Evolutionary conservation across 2,797 vertebrate genomes (phyloP).

Genomic region (Sebastes itinus): DNA sequence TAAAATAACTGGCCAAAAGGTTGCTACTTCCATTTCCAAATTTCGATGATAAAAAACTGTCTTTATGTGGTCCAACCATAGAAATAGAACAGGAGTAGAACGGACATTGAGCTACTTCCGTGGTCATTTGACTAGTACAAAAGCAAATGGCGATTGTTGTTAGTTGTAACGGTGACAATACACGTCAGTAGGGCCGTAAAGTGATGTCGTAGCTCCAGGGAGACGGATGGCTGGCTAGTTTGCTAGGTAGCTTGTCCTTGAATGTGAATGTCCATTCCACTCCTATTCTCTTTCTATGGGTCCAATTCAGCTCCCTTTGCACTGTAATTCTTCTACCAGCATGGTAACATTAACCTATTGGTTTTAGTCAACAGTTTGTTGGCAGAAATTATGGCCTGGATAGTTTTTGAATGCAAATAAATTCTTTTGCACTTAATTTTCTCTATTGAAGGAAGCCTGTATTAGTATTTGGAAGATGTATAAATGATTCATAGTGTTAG

Average conservation of each 20-base stretch:
- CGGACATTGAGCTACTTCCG: too few species aligned
- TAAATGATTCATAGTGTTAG: neutral
- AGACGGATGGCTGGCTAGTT: too few species aligned
- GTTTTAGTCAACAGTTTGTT: neutral
- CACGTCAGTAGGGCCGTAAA: too few species aligned
- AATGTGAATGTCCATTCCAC: too few species aligned
- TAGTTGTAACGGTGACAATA: too few species aligned
- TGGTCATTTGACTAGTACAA: too few species aligned
- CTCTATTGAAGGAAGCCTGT: neutral
- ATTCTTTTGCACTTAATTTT: neutral
- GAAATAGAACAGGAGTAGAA: neutral
- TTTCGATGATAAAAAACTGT: neutral
- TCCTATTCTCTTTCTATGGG: too few species aligned
- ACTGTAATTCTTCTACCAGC: neutral
- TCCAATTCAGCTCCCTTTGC: neutral
- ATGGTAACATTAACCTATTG: neutral
- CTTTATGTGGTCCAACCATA: neutral
- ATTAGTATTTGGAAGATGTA: neutral
- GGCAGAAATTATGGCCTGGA: too few species aligned
- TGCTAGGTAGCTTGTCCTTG: too few species aligned
- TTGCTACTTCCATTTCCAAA: neutral
- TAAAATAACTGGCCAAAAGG: neutral
- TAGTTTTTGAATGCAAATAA: neutral
- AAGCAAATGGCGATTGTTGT: too few species aligned
- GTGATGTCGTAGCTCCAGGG: too few species aligned